These are phyloP conservation scores for Cheirogaleus major DNA, from an alignment of 2,797 vertebrate species.

Conservation along the genomic window DNA sequence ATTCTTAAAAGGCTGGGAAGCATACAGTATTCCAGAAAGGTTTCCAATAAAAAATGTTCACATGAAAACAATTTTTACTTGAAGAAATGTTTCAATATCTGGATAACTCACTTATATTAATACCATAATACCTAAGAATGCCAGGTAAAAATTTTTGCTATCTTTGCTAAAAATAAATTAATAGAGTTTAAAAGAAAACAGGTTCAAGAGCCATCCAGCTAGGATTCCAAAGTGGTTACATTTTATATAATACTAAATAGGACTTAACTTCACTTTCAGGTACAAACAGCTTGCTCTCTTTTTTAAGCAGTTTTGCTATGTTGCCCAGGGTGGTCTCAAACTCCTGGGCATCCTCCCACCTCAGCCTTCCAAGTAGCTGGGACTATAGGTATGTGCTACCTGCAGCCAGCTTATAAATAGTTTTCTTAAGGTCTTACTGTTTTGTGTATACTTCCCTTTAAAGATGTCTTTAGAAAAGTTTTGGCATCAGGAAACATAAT, in stretches of 20 bases:
- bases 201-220: background rate
- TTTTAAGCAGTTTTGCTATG: background rate
- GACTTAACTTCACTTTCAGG: background rate
- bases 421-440: background rate
- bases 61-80: background rate
- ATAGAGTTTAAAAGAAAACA: background rate
- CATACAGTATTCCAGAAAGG: background rate
- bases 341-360: background rate
- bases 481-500: background rate
- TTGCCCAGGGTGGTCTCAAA: background rate
- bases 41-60: slow-evolving; percentile 1
- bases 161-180: slow-evolving; percentile 16
- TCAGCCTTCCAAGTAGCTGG: background rate
- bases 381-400: background rate
- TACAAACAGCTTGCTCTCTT: background rate
- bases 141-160: background rate
- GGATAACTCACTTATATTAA: background rate
- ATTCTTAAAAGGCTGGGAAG: background rate
- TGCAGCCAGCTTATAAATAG: background rate
- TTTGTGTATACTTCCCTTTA: background rate
- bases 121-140: background rate
- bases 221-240: slow-evolving; percentile 17
- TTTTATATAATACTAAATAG: background rate
- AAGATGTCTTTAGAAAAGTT: slow-evolving; percentile 8
- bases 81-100: background rate